Evolutionary conservation across 2,888 invertebrate genomes (phyloP), one percentile per base, ranked within the genome.

Genomic region (Pristionchus fissidentatus): DNA sequence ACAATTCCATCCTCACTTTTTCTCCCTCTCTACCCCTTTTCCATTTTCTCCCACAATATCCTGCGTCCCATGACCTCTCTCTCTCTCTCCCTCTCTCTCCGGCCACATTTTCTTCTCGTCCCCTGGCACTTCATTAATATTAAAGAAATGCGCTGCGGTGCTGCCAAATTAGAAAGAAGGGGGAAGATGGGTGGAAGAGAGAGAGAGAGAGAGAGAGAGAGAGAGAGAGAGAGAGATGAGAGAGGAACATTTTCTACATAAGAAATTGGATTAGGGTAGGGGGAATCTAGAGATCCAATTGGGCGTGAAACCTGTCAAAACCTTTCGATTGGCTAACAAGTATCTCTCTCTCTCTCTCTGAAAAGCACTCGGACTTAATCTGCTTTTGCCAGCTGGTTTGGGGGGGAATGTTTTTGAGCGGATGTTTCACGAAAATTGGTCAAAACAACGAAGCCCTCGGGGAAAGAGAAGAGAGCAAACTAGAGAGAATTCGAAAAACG

Each of bases 91-190:
- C 66, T 35, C 4, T 1, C 62, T 1, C 7, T 57, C 66, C n/a
- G n/a, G n/a, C 38, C 57, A 57, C 22, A 5, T 66, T 70, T 26
- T 43, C 38, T n/a, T 7, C 41, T 8, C 41, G 38, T 60, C 32
- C 8, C 43, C 41, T 41, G 43, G 43, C 70, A 70, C 70, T 70
- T 70, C 70, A 70, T 70, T 70, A 70, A 70, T 70, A 70, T 70
- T 70, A 70, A 70, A 70, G 70, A 70, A 70, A 70, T 70, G 70
- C 66, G 38, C 19, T 41, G n/a, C 66, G 32, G 32, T 32, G 32
- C 62, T 5, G 15, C 70, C 70, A 41, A 70, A 70, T 70, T 70
- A 70, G 70, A 26, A 10, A 62, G 22, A 35, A 62, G 22, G 62
- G 62, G 13, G 4, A 41, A 13, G 70, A 38, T 13, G 66, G 26